Conservation (phyloP, 2,113 vertebrate species). For the Morphnarchus princeps region DNA sequence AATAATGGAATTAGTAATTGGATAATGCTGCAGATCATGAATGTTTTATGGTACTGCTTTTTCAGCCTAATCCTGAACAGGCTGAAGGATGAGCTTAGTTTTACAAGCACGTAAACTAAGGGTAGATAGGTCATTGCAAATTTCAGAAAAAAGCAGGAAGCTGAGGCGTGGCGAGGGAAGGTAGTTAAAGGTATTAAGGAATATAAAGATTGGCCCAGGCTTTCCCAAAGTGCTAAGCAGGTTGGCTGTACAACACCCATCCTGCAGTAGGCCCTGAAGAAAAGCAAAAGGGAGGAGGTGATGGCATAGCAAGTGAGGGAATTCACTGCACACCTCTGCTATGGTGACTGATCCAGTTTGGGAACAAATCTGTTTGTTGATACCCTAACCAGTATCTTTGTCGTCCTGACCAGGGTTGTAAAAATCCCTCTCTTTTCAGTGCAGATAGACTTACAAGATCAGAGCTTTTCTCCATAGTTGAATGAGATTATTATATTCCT, state of each 20-base stretch:
- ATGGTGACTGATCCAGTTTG: accelerated
- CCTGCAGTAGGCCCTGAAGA: neutral
- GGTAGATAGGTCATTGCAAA: neutral
- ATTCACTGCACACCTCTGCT: neutral
- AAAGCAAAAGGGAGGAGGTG: neutral
- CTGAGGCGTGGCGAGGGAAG: accelerated
- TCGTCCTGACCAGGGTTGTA: neutral
- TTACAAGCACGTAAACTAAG: neutral
- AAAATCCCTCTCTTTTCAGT: neutral
- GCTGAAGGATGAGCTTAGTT: neutral
- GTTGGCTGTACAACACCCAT: neutral
- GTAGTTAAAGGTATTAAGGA: neutral
- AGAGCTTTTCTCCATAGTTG: neutral
- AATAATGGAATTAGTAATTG: neutral
- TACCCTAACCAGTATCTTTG: neutral
- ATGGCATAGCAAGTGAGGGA: neutral
- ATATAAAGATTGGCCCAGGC: neutral
- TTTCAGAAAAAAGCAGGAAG: neutral
- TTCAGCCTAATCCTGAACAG: neutral
- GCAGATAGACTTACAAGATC: neutral
- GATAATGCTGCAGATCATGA: neutral
- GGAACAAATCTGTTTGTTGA: accelerated
- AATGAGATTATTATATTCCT: neutral
- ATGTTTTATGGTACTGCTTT: neutral
- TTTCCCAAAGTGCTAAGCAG: neutral